These are phyloP conservation scores for Gambusia yucatana DNA, from an alignment of 2,797 vertebrate genomes.

Conservation along the genomic window DNA sequence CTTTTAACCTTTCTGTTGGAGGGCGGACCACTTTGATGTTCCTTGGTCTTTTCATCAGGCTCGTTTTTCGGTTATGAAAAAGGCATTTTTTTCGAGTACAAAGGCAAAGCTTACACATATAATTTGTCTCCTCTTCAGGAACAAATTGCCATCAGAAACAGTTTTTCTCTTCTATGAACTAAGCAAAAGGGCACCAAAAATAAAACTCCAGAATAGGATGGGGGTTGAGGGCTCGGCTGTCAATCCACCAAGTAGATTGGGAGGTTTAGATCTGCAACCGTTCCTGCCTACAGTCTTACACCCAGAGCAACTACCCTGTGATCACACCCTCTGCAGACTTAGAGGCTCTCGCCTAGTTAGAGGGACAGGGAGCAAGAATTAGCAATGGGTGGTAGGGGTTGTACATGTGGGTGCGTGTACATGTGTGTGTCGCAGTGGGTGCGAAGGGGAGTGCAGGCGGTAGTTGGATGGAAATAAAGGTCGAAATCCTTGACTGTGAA, in stretches of 20 bases:
- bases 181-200: conserved; percentile 62
- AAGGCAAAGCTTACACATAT: conserved; percentile 89
- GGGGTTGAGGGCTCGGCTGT: conserved; percentile 58
- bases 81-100: conserved; percentile 85
- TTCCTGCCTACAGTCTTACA: conserved; percentile 76
- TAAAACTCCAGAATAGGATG: conserved; percentile 64
- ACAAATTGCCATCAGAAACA: conserved; percentile 78
- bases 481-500: conserved; percentile 83
- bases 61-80: conserved; percentile 85
- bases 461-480: conserved; percentile 80
- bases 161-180: conserved; percentile 53
- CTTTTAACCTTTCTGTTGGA: conserved; percentile 94
- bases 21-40: conserved; percentile 93
- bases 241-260: conserved; percentile 61
- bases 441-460: conserved; percentile 67
- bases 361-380: conserved; percentile 63
- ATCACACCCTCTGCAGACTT: conserved; percentile 76
- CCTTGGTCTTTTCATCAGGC: conserved; percentile 94
- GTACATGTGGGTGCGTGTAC: conserved; percentile 38
- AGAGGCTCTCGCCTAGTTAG: conserved; percentile 74
- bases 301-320: conserved; percentile 75
- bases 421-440: conserved; percentile 59
- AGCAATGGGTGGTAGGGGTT: conserved; percentile 58
- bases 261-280: conserved; percentile 56
- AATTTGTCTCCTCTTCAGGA: conserved; percentile 87